Evolutionary conservation across 2,797 vertebrate species (phyloP).

Genomic region (Microtus agrestis): DNA sequence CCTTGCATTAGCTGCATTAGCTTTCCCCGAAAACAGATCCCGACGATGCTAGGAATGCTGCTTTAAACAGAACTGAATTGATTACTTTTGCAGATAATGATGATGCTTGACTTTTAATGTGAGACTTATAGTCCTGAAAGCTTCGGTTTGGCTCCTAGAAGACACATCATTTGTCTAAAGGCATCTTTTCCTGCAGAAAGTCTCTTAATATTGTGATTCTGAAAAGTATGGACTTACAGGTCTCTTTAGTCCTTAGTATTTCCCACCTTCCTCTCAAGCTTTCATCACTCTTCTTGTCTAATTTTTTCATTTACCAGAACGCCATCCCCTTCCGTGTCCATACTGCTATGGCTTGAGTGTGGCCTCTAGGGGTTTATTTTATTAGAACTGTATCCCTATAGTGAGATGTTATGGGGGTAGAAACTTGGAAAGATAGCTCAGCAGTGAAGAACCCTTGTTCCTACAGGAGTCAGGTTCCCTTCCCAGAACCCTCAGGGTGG

Average conservation of each 20-base stretch:
- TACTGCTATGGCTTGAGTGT: neutral
- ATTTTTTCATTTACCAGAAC: neutral
- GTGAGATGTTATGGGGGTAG: neutral
- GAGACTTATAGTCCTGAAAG: neutral
- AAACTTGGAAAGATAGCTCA: neutral
- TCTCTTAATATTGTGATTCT: neutral
- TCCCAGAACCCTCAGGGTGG: neutral
- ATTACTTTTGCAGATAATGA: neutral
- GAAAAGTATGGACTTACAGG: neutral
- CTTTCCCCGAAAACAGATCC: neutral
- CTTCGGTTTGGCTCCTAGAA: constrained; percentile 8
- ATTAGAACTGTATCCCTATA: neutral
- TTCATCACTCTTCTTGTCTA: neutral
- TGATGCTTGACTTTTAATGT: neutral
- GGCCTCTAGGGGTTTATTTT: neutral
- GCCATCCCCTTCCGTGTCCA: rapidly evolving
- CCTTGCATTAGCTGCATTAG: neutral
- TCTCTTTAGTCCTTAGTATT: neutral
- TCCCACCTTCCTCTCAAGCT: neutral
- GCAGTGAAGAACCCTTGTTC: neutral
- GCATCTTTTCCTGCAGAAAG: neutral
- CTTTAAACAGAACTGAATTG: neutral
- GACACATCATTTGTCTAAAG: neutral
- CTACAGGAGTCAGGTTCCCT: neutral
- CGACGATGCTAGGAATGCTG: neutral